Evolutionary conservation across 2,797 vertebrate species (phyloP).

Genomic region (Sebastes cheni): DNA sequence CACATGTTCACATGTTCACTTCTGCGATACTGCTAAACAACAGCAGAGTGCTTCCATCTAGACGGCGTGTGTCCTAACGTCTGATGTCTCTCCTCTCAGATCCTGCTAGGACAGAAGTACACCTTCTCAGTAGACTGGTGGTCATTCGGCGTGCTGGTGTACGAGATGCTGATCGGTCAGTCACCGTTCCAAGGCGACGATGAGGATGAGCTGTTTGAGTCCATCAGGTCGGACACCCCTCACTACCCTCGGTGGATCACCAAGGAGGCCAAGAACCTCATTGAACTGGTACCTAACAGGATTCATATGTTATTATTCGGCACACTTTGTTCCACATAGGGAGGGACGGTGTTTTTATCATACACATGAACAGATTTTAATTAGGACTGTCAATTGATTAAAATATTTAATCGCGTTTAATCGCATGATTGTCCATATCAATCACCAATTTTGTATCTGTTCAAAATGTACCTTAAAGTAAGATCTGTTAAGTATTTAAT

Average conservation of each 20-base stretch:
- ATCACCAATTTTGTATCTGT: too few relatives aligned
- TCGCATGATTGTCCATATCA: too few relatives aligned
- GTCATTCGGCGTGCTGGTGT: constrained; percentile 98
- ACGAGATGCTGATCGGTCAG: constrained; percentile 98
- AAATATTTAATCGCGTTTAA: too few relatives aligned
- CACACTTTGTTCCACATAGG: neutral
- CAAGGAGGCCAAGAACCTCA: constrained; percentile 91
- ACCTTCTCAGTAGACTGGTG: constrained; percentile 99
- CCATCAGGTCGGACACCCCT: constrained; percentile 91
- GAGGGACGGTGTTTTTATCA: neutral
- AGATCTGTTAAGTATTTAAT: too few relatives aligned
- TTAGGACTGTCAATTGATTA: too few relatives aligned
- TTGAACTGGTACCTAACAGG: constrained; percentile 86
- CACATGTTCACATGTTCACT: neutral
- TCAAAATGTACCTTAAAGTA: too few relatives aligned
- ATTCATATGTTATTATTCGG: neutral
- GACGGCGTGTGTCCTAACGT: neutral
- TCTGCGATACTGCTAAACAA: neutral
- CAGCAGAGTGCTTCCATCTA: neutral
- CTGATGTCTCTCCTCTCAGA: constrained; percentile 78
- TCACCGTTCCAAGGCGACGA: constrained; percentile 98
- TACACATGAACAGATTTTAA: neutral
- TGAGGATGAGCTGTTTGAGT: constrained; percentile 96
- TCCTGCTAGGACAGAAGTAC: constrained; percentile 92
- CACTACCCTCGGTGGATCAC: constrained; percentile 96